Percentiles rank a stretch among this genome's conserved stretches.
These are phyloP conservation scores for Tetrapedia diversipes DNA, from an alignment of 2,888 invertebrate genomes.

Conservation along the genomic window DNA sequence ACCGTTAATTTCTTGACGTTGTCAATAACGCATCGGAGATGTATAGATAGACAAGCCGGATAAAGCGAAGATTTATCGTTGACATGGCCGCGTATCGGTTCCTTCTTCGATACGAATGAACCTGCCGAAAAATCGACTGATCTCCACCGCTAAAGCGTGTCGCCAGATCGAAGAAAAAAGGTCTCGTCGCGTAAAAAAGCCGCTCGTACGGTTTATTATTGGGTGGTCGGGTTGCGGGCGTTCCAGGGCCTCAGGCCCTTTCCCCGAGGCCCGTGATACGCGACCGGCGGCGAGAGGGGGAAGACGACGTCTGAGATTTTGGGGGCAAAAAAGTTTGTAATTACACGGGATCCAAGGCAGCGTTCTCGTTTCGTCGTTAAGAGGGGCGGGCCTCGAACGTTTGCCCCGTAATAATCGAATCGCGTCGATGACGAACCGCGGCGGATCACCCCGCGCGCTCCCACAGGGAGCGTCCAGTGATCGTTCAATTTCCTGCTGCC, in stretches of 20 bases:
- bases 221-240: conserved; percentile 11
- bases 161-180: not conserved
- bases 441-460: not conserved
- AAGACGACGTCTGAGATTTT: conserved; percentile 13
- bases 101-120: conserved; percentile 15
- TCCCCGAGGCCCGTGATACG: not conserved
- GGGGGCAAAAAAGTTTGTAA: conserved; percentile 57
- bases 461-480: conserved; percentile 52
- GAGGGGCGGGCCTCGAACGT: conserved; percentile 54
- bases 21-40: conserved; percentile 69
- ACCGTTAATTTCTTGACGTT: conserved; percentile 69
- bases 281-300: conserved; percentile 11
- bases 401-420: conserved; percentile 68
- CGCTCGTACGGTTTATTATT: conserved; percentile 16
- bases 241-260: not conserved
- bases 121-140: conserved; percentile 59
- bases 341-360: conserved; percentile 55
- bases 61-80: conserved; percentile 69
- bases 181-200: not conserved
- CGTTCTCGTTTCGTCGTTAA: conserved; percentile 40
- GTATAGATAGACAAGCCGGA: conserved; percentile 58
- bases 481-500: conserved; percentile 73
- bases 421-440: conserved; percentile 65
- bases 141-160: conserved; percentile 9
- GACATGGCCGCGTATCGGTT: conserved; percentile 13